Evolutionary conservation across 2,797 vertebrate genomes (phyloP).

Genomic region (Cottoperca gobio): DNA sequence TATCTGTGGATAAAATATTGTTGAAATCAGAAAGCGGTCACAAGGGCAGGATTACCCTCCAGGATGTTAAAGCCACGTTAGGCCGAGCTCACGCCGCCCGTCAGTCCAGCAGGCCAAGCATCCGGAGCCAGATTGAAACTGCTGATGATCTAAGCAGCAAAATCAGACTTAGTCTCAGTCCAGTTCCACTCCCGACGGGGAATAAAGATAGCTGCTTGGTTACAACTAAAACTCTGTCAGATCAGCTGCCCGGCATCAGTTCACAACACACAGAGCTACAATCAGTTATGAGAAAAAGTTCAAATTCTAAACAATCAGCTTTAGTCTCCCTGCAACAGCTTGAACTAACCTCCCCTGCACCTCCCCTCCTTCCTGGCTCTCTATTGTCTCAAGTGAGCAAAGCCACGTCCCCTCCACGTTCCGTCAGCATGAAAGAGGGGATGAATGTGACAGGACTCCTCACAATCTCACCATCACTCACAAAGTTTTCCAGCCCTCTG

Average conservation of each 20-base stretch:
- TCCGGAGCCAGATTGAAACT: slow-evolving; percentile 35
- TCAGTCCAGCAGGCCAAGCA: slow-evolving; percentile 2
- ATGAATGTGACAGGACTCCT: slow-evolving; percentile 22
- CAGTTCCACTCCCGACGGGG: neutral
- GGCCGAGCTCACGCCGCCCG: slow-evolving; percentile 16
- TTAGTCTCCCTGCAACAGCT: neutral
- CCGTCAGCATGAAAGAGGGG: neutral
- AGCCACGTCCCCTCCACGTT: neutral
- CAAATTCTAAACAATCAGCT: slow-evolving; percentile 10
- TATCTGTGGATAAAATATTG: slow-evolving; percentile 13
- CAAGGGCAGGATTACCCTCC: slow-evolving; percentile 54
- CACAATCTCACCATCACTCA: neutral
- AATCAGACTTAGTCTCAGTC: neutral
- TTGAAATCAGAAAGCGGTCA: slow-evolving; percentile 21
- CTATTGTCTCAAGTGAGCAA: slow-evolving; percentile 5
- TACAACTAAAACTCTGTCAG: neutral
- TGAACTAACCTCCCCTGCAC: neutral
- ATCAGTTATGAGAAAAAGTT: neutral
- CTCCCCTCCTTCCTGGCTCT: neutral
- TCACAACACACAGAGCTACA: neutral
- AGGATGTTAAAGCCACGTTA: slow-evolving; percentile 61
- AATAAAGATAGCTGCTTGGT: neutral
- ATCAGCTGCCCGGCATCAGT: neutral
- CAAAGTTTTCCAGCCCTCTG: slow-evolving; percentile 7
- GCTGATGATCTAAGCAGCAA: neutral